Evolutionary conservation across 2,888 invertebrate species (phyloP), one percentile per base, ranked within the genome.

Genomic region (Oxyteleia sp.): DNA sequence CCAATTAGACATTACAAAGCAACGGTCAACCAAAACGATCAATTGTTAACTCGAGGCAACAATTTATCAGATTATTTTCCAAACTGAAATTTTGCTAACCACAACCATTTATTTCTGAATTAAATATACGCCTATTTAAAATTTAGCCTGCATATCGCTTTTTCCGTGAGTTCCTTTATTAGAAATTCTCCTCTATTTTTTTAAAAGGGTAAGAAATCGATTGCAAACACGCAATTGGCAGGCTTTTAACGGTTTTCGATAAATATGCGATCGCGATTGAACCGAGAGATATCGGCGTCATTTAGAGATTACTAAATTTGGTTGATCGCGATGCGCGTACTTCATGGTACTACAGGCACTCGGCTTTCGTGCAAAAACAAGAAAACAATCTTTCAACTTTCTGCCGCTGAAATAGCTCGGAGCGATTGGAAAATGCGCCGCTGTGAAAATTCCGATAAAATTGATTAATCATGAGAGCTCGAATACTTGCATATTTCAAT

Each of bases 301-400:
- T 13, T 53, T 53, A 2, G 26, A 26, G 51, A 51, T 51, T 51
- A 51, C 51, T 26, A 51, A 51, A 51, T 51, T 51, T 23, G 51
- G 51, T 51, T 51, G 11, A 51, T 51, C 51, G 13, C 23, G 51
- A 15, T 16, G 10, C 26, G 26, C 51, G 26, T 51, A 51, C 26
- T 23, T 51, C 26, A 26, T 26, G 51, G 41, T 41, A 13, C 15
- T 41, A 13, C n/a, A 41, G 13, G 41, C 41, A 51, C n/a, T 15
- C 53, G 3, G 13, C 8, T 26, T 32, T 29, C 32, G 57, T 57
- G 38, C 38, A 23, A 59, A 41, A 38, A 23, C 23, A 41, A 18
- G 59, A 59, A 41, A 41, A 59, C 38, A 43, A 13, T 43, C 59
- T 43, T 59, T 23, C 10, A 59, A 59, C 41, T n/a, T 59, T 13